Base-by-base conservation (phyloP, 2,113 vertebrate species). In the Seriola aureovittata region DNA sequence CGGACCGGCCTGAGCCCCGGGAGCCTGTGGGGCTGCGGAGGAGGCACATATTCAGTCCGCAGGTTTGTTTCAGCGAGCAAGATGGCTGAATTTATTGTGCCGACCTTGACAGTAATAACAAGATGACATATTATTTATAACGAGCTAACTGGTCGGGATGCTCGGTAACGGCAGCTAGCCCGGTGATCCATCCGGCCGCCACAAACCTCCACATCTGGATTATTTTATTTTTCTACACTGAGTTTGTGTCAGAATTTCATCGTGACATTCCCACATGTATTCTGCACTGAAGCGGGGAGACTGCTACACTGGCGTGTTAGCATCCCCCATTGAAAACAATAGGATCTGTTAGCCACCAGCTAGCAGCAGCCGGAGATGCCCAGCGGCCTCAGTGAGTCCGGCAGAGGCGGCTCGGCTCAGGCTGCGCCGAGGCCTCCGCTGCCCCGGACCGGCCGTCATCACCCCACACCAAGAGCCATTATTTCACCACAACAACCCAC, bases 101-200 rank as follows among this genome's bases (percentile, higher is more conserved):
- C 90, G 92, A 93, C 90, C 90, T 92, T 92, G 90, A 90, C 36
- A 71, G 76, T 19, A 80, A 82, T 74, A 84, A 79, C 54, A 23
- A 68, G 54, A 71, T 75, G 88, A 84, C 78, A 75, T 70, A 40
- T 84, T 88, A 75, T 91, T 86, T 78, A 73, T 66, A 82, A 75
- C 62, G 44, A 46, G 78, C 25, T 54, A 75, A 48, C 64, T 1
- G 70, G 1, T 3, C 66, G 23, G 63, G 64, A 34, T 55, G 73
- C 21, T 21, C 74, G 75, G 60, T 42, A 55, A 4, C 60, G 67
- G 4, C 5, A 70, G 32, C 23, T 50, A n/a, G 50, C 52, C 29
- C 42, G 63, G 44, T 78, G 77, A 78, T 70, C 70, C 59, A 60
- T 80, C 59, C 17, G 52, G 23, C 36, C 9, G 60, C 36, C 2